Evolutionary conservation across 2,797 vertebrate genomes (phyloP).

Genomic region (Aphelocoma californica): DNA sequence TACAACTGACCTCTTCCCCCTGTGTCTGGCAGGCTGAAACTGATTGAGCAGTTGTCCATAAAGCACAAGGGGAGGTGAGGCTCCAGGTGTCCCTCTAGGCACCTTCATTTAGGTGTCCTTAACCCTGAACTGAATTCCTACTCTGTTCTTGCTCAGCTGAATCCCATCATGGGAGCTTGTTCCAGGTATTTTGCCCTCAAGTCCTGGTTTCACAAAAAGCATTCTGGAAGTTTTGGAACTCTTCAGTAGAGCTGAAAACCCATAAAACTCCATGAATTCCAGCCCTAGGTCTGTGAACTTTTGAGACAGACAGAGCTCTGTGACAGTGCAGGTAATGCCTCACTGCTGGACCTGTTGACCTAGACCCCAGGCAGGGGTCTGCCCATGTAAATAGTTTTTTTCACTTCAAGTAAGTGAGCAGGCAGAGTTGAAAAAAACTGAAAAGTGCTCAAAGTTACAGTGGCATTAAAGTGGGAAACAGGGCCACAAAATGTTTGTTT

Average conservation of each 20-base stretch:
- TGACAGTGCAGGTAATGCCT: background rate
- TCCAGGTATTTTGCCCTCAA: background rate
- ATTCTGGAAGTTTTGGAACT: background rate
- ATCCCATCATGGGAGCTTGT: background rate
- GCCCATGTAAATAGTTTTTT: background rate
- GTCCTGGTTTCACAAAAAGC: background rate
- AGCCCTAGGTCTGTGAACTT: background rate
- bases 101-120: background rate
- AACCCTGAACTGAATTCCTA: background rate
- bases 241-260: background rate
- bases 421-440: background rate
- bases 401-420: background rate
- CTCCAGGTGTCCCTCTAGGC: background rate
- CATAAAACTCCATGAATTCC: background rate
- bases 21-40: background rate
- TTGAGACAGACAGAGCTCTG: background rate
- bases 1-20: fast-evolving
- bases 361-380: background rate
- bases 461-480: background rate
- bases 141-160: background rate
- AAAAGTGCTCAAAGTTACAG: background rate
- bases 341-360: background rate
- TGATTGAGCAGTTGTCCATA: background rate
- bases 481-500: background rate
- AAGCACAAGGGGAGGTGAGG: background rate